Percentiles rank a stretch among this genome's conserved stretches.
These are phyloP conservation scores for Xestia rhomboidea DNA, from an alignment of 2,888 invertebrate genomes.

Conservation along the genomic window DNA sequence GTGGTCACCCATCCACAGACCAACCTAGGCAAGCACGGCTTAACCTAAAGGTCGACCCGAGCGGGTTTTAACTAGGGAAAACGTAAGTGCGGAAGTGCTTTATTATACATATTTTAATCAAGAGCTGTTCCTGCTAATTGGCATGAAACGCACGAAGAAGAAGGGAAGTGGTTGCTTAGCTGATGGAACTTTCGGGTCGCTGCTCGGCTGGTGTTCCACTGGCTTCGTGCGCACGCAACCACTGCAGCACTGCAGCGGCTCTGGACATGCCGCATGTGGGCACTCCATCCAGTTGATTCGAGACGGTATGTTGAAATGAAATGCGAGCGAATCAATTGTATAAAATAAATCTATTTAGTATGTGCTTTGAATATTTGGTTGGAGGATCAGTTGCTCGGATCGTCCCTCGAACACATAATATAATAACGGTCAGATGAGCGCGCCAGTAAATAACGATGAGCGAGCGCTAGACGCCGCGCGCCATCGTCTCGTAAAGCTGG, in stretches of 20 bases:
- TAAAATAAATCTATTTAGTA: conserved; percentile 16
- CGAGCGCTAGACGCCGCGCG: conserved; percentile 2
- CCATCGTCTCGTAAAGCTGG: conserved; percentile 51
- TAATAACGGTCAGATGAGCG: conserved; percentile 20
- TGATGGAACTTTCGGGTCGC: background rate
- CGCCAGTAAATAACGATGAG: conserved; percentile 38
- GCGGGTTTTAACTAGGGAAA: too few species aligned
- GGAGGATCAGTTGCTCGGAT: conserved; percentile 10
- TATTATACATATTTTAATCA: conserved; percentile 20
- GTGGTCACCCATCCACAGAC: too few species aligned
- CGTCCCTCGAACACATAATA: conserved; percentile 17
- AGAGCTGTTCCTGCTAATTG: background rate
- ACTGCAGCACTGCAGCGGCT: background rate
- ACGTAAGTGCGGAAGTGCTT: too few species aligned
- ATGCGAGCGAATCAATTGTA: conserved; percentile 17
- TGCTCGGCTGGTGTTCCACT: background rate
- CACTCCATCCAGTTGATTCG: background rate
- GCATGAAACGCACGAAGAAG: background rate
- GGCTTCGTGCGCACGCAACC: background rate
- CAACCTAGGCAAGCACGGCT: too few species aligned
- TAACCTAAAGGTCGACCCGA: too few species aligned
- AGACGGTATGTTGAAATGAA: background rate
- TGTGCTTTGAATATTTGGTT: conserved; percentile 22
- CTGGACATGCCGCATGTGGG: background rate
- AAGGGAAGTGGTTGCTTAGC: background rate